Base-by-base conservation (phyloP, 2,888 invertebrate genomes). In the Orthosia cruda region DNA sequence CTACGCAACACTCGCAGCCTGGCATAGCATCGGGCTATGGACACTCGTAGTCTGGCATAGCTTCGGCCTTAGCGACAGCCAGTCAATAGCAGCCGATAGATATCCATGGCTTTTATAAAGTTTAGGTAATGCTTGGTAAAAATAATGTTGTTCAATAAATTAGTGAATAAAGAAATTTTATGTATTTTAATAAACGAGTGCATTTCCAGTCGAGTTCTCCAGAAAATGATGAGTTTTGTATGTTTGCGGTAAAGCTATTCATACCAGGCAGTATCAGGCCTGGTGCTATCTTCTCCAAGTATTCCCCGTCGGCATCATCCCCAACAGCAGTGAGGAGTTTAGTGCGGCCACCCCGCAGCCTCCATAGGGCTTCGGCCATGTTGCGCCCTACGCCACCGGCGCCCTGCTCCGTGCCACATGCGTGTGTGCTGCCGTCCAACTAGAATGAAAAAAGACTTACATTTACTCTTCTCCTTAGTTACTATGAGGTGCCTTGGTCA, bases 371-470 rank as follows among this genome's bases (percentile, higher is more conserved):
- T 89, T 99, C 99, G 2, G 99, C 98, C 70, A 99, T 97, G 93
- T 99, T 99, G 67, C 99, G 97, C 0, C 98, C 99, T 0, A 99
- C 99, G 18, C 99, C 99, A 16, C 99, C 99, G 12, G 97, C 97
- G 73, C 97, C 97, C 88, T 97, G 97, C 62, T 97, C 95, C 50
- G 98, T 97, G 74, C 94, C 93, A 40, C 98, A 98, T 0, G 95
- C 93, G 91, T 98, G 98, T 0, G 98, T 98, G 78, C 98, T 97
- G 47, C 99, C 99, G 90, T 99, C 98, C 68, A 98, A 90, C 98
- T 98, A 96, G 57, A 97, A 82, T 9, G 4, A 40, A 9, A 9
- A 40, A 40, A 32, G 9, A 40, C 9, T 9, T 9, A 40, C 40
- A 40, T 40, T 40, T 40, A 40, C 40, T 40, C 40, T 40, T 40